Conservation (phyloP, 2,888 invertebrate genomes). For the Morpho helenor region DNA sequence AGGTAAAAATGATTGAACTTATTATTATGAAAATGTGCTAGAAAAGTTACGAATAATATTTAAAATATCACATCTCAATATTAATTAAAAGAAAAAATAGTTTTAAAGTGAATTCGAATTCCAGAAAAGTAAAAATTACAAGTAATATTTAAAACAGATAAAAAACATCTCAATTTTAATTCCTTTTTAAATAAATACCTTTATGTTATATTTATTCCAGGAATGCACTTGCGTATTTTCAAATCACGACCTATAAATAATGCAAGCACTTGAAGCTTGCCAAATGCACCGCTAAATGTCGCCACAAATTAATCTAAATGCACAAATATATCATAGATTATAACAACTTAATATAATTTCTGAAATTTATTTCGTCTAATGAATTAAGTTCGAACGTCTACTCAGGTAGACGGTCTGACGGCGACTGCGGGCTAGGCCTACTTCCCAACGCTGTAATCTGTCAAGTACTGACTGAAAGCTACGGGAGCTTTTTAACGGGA, state of each 20-base stretch:
- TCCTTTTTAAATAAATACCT: conserved; percentile 1
- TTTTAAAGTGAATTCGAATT: too few species aligned
- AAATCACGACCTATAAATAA: conserved; percentile 35
- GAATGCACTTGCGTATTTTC: conserved; percentile 14
- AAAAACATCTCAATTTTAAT: background rate
- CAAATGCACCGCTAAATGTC: conserved; percentile 35
- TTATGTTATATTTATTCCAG: conserved; percentile 4
- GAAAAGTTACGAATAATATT: too few species aligned
- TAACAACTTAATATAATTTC: background rate
- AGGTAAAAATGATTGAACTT: too few species aligned
- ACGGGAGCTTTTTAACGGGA: background rate
- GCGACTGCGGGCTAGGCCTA: conserved; percentile 17
- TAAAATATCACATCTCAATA: too few species aligned
- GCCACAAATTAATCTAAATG: conserved; percentile 21
- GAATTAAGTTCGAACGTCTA: conserved; percentile 5
- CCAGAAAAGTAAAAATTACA: too few species aligned
- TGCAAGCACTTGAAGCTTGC: conserved; percentile 31
- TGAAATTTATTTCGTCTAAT: too few species aligned
- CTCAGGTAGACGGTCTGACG: conserved; percentile 10
- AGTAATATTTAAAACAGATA: background rate
- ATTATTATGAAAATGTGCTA: too few species aligned
- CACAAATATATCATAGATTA: conserved; percentile 12
- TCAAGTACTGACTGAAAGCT: conserved; percentile 4
- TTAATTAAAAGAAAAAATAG: too few species aligned
- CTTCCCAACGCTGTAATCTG: conserved; percentile 11